Base-by-base conservation (phyloP, 2,888 invertebrate genomes). In the Ormyrus thymus region DNA sequence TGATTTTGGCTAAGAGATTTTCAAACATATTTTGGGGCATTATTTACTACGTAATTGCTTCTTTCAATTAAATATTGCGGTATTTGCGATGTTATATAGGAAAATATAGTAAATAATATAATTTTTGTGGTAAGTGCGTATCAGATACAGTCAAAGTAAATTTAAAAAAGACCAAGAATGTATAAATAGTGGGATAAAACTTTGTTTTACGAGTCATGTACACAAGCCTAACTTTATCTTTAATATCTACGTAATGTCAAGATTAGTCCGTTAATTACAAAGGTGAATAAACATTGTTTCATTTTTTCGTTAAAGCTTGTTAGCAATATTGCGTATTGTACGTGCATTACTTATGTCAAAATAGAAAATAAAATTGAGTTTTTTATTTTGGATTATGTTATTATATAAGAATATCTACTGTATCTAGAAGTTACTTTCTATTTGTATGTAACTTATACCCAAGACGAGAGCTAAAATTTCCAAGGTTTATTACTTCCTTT, bases 21-120 rank as follows among this genome's bases (percentile, higher is more conserved):
- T 50, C n/a, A 59, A 72, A 81, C 80, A 78, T 83, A 81, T 83
- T 84, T 84, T 81, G 76, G 86, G 84, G 85, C 85, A 85, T 86
- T 86, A 85, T 83, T 84, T 77, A 82, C 29, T 29, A 29, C 78
- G 45, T 9, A n/a, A 13, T 45, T 69, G 69, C 46, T 69, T 68
- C 5, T 58, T 55, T 69, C 3, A 43, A 58, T 69, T 55, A 78
- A 53, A 7, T 53, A 66, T 66, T 15, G 66, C 53, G 53, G 66
- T 29, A 43, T 66, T 66, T 66, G 9, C 66, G 29, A 66, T 51
- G 29, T 66, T 15, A 45, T 29, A 29, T 29, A 15, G 13, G 58
- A 10, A 59, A 70, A 7, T 10, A 50, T 11, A 29, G 11, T 15
- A 48, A 55, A 59, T 58, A 29, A 50, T n/a, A 68, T 45, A 9